A percentile compares a stretch with the other conserved stretches of the same genome.
Conservation (phyloP, 1,140 invertebrate species). For the Lerema accius region DNA sequence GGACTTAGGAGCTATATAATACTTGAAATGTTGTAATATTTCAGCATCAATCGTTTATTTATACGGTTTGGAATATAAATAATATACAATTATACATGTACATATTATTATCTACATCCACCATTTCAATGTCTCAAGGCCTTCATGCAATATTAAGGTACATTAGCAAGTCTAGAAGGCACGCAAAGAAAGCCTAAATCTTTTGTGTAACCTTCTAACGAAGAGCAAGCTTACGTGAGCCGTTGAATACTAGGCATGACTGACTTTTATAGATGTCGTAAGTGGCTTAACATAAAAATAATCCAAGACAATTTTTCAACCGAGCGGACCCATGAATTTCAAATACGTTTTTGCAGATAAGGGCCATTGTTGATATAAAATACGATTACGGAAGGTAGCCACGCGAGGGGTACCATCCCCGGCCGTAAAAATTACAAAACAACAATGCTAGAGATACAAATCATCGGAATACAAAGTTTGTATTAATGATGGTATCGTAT, state of each 20-base stretch:
- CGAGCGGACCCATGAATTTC: slow-evolving; percentile 61
- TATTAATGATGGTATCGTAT: slow-evolving; percentile 59
- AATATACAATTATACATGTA: too few species aligned
- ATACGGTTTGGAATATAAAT: too few species aligned
- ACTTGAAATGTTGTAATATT: too few species aligned
- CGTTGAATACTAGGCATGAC: slow-evolving; percentile 36
- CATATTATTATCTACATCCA: neutral
- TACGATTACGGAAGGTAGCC: slow-evolving; percentile 65
- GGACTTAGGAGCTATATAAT: too few species aligned
- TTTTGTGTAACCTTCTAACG: slow-evolving; percentile 26
- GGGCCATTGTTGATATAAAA: slow-evolving; percentile 69
- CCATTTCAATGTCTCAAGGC: slow-evolving; percentile 16
- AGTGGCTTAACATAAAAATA: slow-evolving; percentile 65
- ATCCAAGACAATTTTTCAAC: slow-evolving; percentile 63
- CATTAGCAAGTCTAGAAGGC: slow-evolving; percentile 9
- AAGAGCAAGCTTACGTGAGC: slow-evolving; percentile 27
- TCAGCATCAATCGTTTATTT: too few species aligned
- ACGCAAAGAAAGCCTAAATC: slow-evolving; percentile 7
- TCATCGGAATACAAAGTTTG: slow-evolving; percentile 64
- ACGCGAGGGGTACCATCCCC: slow-evolving; percentile 57
- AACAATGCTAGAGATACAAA: slow-evolving; percentile 65
- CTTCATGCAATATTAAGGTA: slow-evolving; percentile 13
- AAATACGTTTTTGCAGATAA: slow-evolving; percentile 70
- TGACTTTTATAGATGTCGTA: slow-evolving; percentile 56
- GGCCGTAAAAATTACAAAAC: slow-evolving; percentile 70